Evolutionary conservation across 2,797 vertebrate species (phyloP).

Genomic region (Gambelia wislizenii): DNA sequence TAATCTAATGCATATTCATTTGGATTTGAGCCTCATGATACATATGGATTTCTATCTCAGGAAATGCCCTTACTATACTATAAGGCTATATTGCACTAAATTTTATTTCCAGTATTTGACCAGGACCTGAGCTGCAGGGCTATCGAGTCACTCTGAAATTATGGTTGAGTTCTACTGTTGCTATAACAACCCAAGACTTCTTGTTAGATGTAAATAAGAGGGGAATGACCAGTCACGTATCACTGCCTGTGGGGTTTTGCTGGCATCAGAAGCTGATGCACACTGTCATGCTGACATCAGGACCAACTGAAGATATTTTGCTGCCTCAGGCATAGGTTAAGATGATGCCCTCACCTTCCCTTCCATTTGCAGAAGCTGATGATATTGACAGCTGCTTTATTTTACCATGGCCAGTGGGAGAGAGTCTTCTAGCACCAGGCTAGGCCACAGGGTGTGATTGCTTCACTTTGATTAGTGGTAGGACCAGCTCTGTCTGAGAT

Average conservation of each 20-base stretch:
- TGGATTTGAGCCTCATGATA: not conserved
- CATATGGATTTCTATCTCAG: not conserved
- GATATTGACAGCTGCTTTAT: too few relatives aligned
- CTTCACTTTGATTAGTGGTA: too few relatives aligned
- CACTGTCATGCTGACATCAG: not conserved
- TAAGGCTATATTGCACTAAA: not conserved
- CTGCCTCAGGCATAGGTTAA: not conserved
- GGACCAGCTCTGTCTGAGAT: too few relatives aligned
- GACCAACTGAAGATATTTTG: not conserved
- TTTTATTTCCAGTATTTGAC: not conserved
- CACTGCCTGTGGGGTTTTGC: not conserved
- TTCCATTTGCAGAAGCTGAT: too few relatives aligned
- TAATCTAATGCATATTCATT: not conserved
- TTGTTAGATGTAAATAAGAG: not conserved
- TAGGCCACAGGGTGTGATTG: too few relatives aligned
- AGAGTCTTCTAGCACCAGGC: too few relatives aligned
- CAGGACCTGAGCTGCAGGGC: not conserved
- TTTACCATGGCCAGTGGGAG: too few relatives aligned
- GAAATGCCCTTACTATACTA: not conserved
- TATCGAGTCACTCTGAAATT: not conserved
- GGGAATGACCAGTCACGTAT: not conserved
- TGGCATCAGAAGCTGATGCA: not conserved
- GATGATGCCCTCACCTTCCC: not conserved
- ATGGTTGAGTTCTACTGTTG: not conserved
- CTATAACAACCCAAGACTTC: not conserved